These are phyloP conservation scores for Actenoides hombroni DNA, from an alignment of 2,113 vertebrate genomes.

Conservation along the genomic window DNA sequence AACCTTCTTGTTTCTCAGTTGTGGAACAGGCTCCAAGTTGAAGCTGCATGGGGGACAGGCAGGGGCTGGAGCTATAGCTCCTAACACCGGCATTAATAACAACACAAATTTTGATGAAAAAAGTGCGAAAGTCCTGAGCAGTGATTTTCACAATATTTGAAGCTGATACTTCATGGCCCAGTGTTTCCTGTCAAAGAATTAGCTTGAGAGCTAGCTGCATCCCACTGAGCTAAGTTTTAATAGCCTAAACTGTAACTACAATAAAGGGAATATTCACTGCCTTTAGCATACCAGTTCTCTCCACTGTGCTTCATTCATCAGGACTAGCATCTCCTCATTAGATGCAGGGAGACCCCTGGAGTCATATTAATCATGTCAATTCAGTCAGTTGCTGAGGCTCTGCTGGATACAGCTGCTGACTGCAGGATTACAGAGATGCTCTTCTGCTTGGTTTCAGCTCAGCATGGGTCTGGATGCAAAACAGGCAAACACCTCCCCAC, in stretches of 20 bases:
- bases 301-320: neutral
- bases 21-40: fast-evolving
- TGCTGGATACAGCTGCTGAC: neutral
- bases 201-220: neutral
- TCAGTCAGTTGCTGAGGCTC: neutral
- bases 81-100: neutral
- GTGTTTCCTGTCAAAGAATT: neutral
- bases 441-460: neutral
- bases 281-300: neutral
- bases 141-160: neutral
- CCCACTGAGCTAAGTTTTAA: neutral
- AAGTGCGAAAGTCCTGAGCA: neutral
- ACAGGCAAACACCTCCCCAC: fast-evolving
- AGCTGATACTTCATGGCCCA: neutral
- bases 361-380: conserved; percentile 23
- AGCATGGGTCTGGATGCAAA: neutral
- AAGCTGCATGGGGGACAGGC: neutral
- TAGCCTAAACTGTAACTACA: neutral
- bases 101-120: neutral
- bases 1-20: neutral
- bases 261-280: neutral
- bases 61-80: neutral
- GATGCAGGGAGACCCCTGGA: neutral
- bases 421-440: neutral
- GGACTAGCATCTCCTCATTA: neutral